phyloP scores from a whole-genome alignment of 2,113 vertebrate species.

The Pollachius pollachius region DNA sequence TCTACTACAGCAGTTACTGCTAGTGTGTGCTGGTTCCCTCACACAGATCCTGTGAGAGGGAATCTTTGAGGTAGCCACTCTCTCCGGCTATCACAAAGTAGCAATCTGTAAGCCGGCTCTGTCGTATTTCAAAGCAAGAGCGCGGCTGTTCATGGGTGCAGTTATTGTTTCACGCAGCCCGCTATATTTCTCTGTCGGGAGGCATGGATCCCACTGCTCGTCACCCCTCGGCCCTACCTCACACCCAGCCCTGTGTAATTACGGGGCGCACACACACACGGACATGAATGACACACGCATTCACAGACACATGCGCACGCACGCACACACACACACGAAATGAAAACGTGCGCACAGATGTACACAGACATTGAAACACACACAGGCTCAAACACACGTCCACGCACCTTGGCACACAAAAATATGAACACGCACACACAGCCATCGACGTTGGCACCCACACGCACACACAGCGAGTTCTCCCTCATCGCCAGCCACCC shows the following conservation, averaged over 20 bases:
- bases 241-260: slow-evolving; percentile 71
- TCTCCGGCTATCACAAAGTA: neutral
- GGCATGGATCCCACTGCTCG: slow-evolving; percentile 50
- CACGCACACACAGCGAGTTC: slow-evolving; percentile 31
- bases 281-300: no score
- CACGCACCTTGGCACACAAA: no score
- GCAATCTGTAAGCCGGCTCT: slow-evolving; percentile 40
- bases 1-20: no score
- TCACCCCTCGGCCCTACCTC: slow-evolving; percentile 53
- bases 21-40: no score
- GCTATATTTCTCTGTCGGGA: slow-evolving; percentile 54
- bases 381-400: no score
- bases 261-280: slow-evolving; percentile 38
- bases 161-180: slow-evolving; percentile 59
- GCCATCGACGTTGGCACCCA: slow-evolving; percentile 61
- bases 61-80: neutral
- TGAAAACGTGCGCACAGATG: no score
- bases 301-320: no score
- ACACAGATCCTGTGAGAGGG: no score
- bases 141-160: slow-evolving; percentile 52
- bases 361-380: no score
- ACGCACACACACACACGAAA: no score
- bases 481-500: slow-evolving; percentile 39
- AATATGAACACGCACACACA: slow-evolving; percentile 4
- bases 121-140: slow-evolving; percentile 17